Percentiles rank a stretch among this genome's conserved stretches.
Evolutionary conservation across 2,113 vertebrate genomes (phyloP).

Genomic region (Daboia siamensis): DNA sequence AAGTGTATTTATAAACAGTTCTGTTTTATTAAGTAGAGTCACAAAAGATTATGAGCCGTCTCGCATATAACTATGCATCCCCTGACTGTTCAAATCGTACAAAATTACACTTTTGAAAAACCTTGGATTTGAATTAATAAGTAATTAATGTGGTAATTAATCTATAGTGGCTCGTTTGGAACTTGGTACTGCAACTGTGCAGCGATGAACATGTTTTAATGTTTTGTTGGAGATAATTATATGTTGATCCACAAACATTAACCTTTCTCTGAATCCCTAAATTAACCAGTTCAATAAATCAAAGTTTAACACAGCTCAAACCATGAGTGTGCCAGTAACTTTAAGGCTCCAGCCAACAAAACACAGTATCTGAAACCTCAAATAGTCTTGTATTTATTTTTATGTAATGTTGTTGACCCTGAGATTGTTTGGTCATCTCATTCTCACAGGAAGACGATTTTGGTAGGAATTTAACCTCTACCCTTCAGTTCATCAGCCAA

Average conservation of each 20-base stretch:
- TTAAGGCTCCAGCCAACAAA: background rate
- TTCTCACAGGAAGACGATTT: conserved; percentile 34
- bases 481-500: conserved; percentile 24
- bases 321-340: background rate
- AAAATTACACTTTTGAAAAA: background rate
- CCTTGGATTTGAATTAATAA: background rate
- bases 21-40: background rate
- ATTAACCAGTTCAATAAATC: background rate
- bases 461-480: conserved; percentile 24
- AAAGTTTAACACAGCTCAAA: background rate
- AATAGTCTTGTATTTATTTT: conserved; percentile 32
- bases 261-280: background rate
- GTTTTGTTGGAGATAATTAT: background rate
- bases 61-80: background rate
- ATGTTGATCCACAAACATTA: background rate
- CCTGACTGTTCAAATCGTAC: background rate
- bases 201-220: background rate
- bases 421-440: conserved; percentile 33
- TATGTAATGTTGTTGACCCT: conserved; percentile 24
- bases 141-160: background rate
- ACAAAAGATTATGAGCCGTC: background rate
- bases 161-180: background rate
- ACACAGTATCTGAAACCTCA: background rate
- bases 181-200: background rate
- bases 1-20: background rate